Conservation (phyloP, 2,888 invertebrate genomes). For the Metopia argyrocephala region DNA sequence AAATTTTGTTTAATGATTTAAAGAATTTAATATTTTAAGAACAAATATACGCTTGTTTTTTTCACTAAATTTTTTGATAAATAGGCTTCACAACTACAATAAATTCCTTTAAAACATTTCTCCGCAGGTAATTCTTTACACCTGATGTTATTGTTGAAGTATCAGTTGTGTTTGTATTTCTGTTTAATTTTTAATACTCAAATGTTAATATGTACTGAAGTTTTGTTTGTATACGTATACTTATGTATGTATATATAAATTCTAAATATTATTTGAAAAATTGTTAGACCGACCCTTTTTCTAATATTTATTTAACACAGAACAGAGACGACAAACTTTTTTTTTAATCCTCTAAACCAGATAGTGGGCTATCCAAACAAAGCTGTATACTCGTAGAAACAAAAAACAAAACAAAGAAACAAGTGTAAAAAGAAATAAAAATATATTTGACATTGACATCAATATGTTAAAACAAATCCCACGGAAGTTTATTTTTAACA, state of each 20-base stretch:
- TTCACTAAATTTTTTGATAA: too few relatives aligned
- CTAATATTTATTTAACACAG: not conserved
- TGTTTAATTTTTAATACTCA: too few relatives aligned
- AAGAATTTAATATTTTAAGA: too few relatives aligned
- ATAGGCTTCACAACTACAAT: too few relatives aligned
- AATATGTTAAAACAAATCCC: slow-evolving; percentile 31
- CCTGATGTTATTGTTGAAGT: not conserved
- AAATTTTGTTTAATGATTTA: too few relatives aligned
- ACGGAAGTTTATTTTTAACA: slow-evolving; percentile 34
- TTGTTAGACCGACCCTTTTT: not conserved
- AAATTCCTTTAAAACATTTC: too few relatives aligned
- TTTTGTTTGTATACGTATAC: too few relatives aligned
- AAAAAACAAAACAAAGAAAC: not conserved
- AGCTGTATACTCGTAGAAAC: not conserved
- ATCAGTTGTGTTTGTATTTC: not conserved
- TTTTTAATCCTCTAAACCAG: not conserved
- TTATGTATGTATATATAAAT: not conserved
- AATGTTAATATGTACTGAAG: too few relatives aligned
- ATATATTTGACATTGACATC: slow-evolving; percentile 48
- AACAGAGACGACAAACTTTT: not conserved
- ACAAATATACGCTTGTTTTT: too few relatives aligned
- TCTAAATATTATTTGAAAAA: not conserved
- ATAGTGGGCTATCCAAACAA: not conserved
- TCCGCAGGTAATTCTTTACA: not conserved
- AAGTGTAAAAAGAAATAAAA: not conserved